Conservation (phyloP, 2,797 vertebrate genomes). For the Schizothorax lantsangensis region DNA sequence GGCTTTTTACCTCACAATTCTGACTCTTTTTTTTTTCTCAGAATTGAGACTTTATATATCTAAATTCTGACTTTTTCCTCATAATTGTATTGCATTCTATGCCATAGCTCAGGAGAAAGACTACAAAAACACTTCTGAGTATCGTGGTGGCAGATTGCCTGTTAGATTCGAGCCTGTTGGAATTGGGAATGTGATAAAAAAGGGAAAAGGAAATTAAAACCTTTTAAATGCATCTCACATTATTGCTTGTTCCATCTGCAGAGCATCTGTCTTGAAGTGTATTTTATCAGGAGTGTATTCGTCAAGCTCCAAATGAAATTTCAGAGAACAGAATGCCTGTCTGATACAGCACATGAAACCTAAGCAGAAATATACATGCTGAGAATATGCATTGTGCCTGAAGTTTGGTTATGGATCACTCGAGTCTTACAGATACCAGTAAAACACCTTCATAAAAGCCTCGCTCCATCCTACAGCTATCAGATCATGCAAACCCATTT, state of each 20-base stretch:
- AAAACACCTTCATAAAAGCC: slow-evolving; percentile 25
- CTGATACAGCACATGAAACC: slow-evolving; percentile 2
- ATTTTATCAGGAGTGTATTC: slow-evolving; percentile 5
- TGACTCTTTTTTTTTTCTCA: no score
- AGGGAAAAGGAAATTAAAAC: slow-evolving; percentile 25
- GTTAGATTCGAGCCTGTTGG: background rate
- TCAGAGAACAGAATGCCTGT: slow-evolving; percentile 1
- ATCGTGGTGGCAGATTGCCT: slow-evolving; percentile 15
- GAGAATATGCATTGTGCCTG: slow-evolving; percentile 21
- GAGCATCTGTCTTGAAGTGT: background rate
- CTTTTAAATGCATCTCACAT: background rate
- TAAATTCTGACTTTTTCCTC: no score
- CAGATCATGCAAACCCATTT: slow-evolving; percentile 25
- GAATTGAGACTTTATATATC: no score
- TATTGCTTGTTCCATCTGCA: slow-evolving; percentile 18
- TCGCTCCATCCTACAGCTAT: background rate
- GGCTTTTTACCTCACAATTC: no score
- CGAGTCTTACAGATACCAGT: background rate
- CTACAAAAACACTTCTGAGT: slow-evolving; percentile 1
- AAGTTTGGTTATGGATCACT: slow-evolving; percentile 26
- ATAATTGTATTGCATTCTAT: no score
- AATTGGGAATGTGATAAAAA: background rate
- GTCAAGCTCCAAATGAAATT: slow-evolving; percentile 18
- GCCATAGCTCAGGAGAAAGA: background rate
- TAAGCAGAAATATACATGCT: background rate